Base-by-base conservation (phyloP, 2,113 vertebrate genomes). In the Potamarius usumacintae region DNA sequence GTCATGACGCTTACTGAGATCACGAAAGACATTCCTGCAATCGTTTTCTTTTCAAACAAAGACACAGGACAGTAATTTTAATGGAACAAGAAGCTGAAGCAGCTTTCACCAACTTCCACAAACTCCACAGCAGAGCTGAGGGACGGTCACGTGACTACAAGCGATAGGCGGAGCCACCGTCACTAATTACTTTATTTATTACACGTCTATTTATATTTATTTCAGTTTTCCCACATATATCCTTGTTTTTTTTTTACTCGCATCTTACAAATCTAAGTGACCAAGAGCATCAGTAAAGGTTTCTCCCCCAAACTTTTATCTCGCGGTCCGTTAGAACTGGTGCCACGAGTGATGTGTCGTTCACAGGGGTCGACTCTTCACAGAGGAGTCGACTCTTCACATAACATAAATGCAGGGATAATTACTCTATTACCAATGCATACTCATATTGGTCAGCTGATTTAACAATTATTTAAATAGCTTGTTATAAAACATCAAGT, bases 1-100 rank as follows among this genome's bases (percentile, higher is more conserved):
- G 96, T 97, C 96, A 99, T 96, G 65, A 98, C 97, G 5, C 94
- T 94, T 71, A 98, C 92, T 1, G 97, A 84, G 87, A 99, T 96
- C 2, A 94, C 92, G 25, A 99, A 96, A 85, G 94, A 92, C 8
- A 91, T 89, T 11, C 95, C 94, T 84, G 94, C 96, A 97, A 98
- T 98, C 20, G 14, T 83, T 50, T 80, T 22, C 18, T 67, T 34
- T 57, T 12, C 22, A 27, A n/a, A 53, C 20, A 9, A 30, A 58
- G 2, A 18, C 12, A 63, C 20, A 57, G 22, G 0, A 50, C 22
- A 15, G 71, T 55, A 15, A 22, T 62, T 80, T 84, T 15, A 60
- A 53, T 7, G 6, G 30, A 84, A 84, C 5, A 42, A 81, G 67
- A 67, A 82, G 57, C 7, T 77, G 55, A 27, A 57, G 25, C n/a